Evolutionary conservation across 1,140 invertebrate species (phyloP).

Genomic region (Pemphigus obesinymphae): DNA sequence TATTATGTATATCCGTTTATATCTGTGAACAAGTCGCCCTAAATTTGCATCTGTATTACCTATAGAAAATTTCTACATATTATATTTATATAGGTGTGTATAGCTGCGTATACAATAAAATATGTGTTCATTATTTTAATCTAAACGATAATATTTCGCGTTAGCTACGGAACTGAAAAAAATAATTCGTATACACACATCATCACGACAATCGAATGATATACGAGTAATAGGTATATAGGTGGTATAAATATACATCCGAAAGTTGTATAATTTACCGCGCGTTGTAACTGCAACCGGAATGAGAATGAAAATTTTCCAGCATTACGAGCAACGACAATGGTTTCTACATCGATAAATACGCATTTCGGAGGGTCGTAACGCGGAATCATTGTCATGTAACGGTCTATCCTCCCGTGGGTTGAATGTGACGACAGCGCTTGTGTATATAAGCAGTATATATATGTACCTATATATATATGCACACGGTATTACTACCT

Average conservation of each 20-base stretch:
- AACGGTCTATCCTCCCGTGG: constrained; percentile 1
- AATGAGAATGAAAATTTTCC: constrained; percentile 27
- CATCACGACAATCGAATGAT: no score
- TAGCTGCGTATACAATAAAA: no score
- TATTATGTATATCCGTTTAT: no score
- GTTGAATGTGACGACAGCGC: constrained; percentile 9
- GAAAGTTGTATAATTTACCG: background rate
- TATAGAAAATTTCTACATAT: no score
- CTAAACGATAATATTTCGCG: background rate
- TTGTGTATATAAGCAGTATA: no score
- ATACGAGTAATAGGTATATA: no score
- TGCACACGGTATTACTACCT: no score
- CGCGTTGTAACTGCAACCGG: background rate
- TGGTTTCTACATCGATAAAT: constrained; percentile 30
- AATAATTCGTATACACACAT: background rate
- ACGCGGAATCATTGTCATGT: constrained; percentile 22
- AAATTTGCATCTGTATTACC: no score
- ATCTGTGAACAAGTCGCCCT: no score
- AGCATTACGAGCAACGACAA: constrained; percentile 2
- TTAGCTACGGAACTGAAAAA: background rate
- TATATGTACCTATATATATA: background rate
- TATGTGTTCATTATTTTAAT: background rate
- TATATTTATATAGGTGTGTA: no score
- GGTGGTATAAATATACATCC: background rate
- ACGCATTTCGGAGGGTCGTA: constrained; percentile 12